Percentiles rank a stretch among this genome's conserved stretches.
Conservation (phyloP, 2,888 invertebrate genomes). For the Stenotaenia linearis region DNA sequence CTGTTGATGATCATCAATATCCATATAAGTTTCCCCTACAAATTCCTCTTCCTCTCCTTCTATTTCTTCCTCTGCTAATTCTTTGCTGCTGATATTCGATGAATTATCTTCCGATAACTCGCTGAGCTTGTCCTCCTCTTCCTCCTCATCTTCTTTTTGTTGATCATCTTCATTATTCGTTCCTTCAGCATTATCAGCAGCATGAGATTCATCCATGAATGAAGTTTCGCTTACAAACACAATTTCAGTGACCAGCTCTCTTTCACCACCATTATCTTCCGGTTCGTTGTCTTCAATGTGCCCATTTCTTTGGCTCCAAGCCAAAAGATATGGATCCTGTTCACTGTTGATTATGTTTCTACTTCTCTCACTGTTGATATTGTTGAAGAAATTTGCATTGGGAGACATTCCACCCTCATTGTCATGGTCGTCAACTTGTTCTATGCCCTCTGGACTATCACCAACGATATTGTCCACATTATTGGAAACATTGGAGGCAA, state of each 20-base stretch:
- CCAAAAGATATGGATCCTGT: background rate
- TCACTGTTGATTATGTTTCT: background rate
- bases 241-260: conserved; percentile 21
- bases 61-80: background rate
- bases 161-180: background rate
- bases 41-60: background rate
- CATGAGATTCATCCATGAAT: conserved; percentile 26
- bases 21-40: conserved; percentile 13
- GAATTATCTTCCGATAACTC: background rate
- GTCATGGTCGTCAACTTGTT: background rate
- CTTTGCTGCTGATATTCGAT: background rate
- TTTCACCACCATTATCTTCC: background rate
- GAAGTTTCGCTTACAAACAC: conserved; percentile 26
- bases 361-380: background rate
- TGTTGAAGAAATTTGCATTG: background rate
- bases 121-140: background rate
- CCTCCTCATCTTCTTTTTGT: background rate
- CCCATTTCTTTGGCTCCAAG: conserved; percentile 4
- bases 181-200: background rate
- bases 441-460: too few relatives aligned
- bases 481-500: background rate
- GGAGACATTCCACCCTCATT: background rate
- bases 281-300: background rate
- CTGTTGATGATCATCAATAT: background rate
- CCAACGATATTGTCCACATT: background rate